Evolutionary conservation across 2,888 invertebrate species (phyloP).

Genomic region (Conus canariensis): DNA sequence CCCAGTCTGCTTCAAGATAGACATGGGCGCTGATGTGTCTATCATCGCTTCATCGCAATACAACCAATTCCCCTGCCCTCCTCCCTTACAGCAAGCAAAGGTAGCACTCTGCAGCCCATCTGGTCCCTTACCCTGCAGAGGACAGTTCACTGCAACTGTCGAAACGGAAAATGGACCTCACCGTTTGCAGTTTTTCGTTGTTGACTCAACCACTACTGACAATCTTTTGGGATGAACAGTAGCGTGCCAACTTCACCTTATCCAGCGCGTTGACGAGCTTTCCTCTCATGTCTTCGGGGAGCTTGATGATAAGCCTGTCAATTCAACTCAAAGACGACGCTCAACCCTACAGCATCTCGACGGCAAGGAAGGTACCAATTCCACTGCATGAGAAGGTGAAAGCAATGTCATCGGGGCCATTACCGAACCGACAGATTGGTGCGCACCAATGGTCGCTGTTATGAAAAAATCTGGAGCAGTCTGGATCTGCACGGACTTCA

Average conservation of each 20-base stretch:
- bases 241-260: not conserved
- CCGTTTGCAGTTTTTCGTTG: not conserved
- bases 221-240: not conserved
- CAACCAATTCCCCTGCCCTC: too few relatives aligned
- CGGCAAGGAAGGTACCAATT: not conserved
- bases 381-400: not conserved
- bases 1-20: not conserved
- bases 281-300: not conserved
- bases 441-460: not conserved
- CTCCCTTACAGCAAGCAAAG: not conserved
- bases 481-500: not conserved
- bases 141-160: not conserved
- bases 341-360: not conserved
- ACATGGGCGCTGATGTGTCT: constrained; percentile 1
- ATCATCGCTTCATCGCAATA: not conserved
- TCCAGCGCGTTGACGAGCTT: not conserved
- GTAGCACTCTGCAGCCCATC: not conserved
- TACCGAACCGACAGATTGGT: not conserved
- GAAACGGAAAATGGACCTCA: not conserved
- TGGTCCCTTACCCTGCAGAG: not conserved
- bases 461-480: not conserved
- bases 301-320: not conserved
- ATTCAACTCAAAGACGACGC: not conserved
- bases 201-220: not conserved
- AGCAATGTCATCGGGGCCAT: not conserved